Percentiles rank a stretch among this genome's conserved stretches.
phyloP scores from a whole-genome alignment of 1,140 invertebrate species.

The Nylanderia fulva region DNA sequence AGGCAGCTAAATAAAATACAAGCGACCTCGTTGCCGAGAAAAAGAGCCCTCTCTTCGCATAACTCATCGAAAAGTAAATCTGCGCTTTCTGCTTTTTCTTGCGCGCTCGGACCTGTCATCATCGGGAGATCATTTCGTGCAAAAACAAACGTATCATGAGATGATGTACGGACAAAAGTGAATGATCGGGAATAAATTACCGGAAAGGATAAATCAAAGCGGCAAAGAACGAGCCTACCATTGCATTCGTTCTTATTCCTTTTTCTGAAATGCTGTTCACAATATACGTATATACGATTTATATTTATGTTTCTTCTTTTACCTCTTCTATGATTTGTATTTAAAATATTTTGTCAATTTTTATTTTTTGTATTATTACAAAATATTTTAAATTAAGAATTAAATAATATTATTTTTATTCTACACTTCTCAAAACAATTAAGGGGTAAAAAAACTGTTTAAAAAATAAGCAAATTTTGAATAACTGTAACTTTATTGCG shows the following conservation, averaged over 20 bases:
- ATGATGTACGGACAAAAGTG: neutral
- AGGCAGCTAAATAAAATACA: slow-evolving; percentile 35
- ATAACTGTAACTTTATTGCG: too few relatives aligned
- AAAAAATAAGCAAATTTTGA: too few relatives aligned
- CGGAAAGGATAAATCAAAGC: slow-evolving; percentile 24
- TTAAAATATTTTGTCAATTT: too few relatives aligned
- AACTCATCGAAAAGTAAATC: slow-evolving; percentile 41
- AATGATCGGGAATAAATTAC: slow-evolving; percentile 9
- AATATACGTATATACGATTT: too few relatives aligned
- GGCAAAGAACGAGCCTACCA: neutral
- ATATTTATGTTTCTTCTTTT: too few relatives aligned
- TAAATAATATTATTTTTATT: too few relatives aligned
- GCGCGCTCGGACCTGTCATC: slow-evolving; percentile 6
- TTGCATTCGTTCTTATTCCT: neutral
- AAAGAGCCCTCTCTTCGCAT: neutral
- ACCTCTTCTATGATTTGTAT: too few relatives aligned
- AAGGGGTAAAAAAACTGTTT: too few relatives aligned
- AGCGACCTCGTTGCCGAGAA: slow-evolving; percentile 3
- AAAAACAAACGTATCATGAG: slow-evolving; percentile 10
- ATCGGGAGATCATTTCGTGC: neutral
- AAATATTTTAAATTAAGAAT: too few relatives aligned
- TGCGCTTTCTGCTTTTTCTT: neutral
- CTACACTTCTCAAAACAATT: too few relatives aligned
- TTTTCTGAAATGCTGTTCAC: neutral
- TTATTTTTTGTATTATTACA: too few relatives aligned